Evolutionary conservation across 2,113 vertebrate genomes (phyloP).

Genomic region (Seriola rivoliana): DNA sequence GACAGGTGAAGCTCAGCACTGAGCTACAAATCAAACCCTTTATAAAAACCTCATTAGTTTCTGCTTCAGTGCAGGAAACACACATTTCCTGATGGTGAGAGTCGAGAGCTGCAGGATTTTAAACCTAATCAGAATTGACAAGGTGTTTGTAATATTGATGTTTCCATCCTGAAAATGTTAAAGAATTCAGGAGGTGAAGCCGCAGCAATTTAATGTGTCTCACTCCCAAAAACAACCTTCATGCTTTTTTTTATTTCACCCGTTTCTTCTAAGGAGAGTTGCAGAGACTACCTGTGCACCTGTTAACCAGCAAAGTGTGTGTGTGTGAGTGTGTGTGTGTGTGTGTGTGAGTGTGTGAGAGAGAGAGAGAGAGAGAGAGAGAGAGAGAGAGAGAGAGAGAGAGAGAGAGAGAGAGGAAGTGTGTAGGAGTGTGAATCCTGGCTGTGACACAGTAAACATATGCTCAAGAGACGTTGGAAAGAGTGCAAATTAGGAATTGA

Average conservation of each 20-base stretch:
- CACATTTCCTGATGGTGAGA: not conserved
- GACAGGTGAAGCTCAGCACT: too few relatives aligned
- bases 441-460: constrained; percentile 54
- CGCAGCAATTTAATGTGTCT: not conserved
- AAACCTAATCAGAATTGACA: not conserved
- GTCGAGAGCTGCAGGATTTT: not conserved
- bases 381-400: not conserved
- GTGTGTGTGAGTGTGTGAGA: not conserved
- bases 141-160: constrained; percentile 23
- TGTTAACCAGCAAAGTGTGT: constrained; percentile 7
- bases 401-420: constrained; percentile 13
- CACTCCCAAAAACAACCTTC: not conserved
- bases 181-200: constrained; percentile 13
- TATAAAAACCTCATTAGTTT: not conserved
- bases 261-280: not conserved
- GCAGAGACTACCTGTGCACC: constrained; percentile 5
- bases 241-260: not conserved
- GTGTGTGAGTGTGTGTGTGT: constrained; percentile 15
- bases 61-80: not conserved
- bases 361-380: not conserved
- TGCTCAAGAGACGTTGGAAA: constrained; percentile 58
- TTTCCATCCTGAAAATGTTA: not conserved
- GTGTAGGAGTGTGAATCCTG: constrained; percentile 60
- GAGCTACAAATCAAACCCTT: too few relatives aligned
- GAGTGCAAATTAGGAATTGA: constrained; percentile 28